phyloP scores from a whole-genome alignment of 2,888 invertebrate species.

The Habrosyne pyritoides region DNA sequence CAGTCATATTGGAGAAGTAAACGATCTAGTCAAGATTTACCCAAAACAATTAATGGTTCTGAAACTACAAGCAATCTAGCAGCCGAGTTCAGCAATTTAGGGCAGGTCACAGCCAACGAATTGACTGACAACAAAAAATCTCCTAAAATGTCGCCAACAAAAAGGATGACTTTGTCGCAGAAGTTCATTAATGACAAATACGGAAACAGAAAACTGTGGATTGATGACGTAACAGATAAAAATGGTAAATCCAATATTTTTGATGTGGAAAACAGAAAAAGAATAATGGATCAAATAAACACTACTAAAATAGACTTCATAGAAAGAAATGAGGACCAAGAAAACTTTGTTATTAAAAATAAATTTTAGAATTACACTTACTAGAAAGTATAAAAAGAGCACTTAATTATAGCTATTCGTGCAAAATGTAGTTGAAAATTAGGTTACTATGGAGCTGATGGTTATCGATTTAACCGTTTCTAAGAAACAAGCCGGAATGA shows the following conservation, averaged over 20 bases:
- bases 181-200: slow-evolving; percentile 82
- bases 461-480: slow-evolving; percentile 68
- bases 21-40: slow-evolving; percentile 70
- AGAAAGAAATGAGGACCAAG: slow-evolving; percentile 59
- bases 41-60: slow-evolving; percentile 55
- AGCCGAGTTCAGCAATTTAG: slow-evolving; percentile 78
- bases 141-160: slow-evolving; percentile 64
- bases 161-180: slow-evolving; percentile 75
- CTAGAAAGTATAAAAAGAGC: slow-evolving; percentile 21
- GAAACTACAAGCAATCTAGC: slow-evolving; percentile 68
- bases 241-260: slow-evolving; percentile 57
- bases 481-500: slow-evolving; percentile 38
- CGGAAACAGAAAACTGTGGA: slow-evolving; percentile 77
- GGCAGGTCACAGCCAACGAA: slow-evolving; percentile 69
- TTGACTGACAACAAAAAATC: slow-evolving; percentile 62
- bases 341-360: slow-evolving; percentile 48
- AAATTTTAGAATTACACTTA: slow-evolving; percentile 43
- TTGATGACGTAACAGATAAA: slow-evolving; percentile 66
- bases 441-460: slow-evolving; percentile 50
- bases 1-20: slow-evolving; percentile 80
- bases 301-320: slow-evolving; percentile 62
- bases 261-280: slow-evolving; percentile 68
- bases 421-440: slow-evolving; percentile 58
- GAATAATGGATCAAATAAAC: slow-evolving; percentile 66
- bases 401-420: slow-evolving; percentile 52